These are phyloP conservation scores for Neria commutata DNA, from an alignment of 2,888 invertebrate species.

Conservation along the genomic window DNA sequence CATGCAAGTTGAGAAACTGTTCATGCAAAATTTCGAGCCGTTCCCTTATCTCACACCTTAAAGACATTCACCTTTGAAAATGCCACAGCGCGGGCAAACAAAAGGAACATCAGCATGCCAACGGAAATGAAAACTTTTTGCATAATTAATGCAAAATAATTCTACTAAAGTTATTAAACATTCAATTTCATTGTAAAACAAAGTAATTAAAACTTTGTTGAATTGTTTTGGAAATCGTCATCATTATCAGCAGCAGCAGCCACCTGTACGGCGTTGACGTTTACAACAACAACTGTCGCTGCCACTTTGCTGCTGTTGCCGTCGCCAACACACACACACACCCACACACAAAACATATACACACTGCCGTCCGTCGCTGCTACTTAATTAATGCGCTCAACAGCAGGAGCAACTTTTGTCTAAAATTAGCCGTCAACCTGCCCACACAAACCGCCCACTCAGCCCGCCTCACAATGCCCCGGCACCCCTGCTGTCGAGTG, in stretches of 20 bases:
- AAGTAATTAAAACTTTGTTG: conserved; percentile 46
- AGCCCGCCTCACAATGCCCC: too few relatives aligned
- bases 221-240: conserved; percentile 19
- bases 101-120: background rate
- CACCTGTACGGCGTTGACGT: conserved; percentile 6
- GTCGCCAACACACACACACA: too few relatives aligned
- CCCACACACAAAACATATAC: too few relatives aligned
- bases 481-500: background rate
- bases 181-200: conserved; percentile 47
- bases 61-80: conserved; percentile 6
- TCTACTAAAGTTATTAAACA: conserved; percentile 40
- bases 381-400: conserved; percentile 13
- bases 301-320: background rate
- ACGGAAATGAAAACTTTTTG: background rate
- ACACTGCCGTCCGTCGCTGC: background rate
- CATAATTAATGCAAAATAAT: conserved; percentile 45
- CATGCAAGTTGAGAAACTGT: too few relatives aligned
- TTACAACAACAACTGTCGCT: conserved; percentile 18
- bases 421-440: background rate
- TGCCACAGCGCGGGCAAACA: background rate
- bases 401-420: conserved; percentile 1
- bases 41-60: too few relatives aligned
- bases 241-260: conserved; percentile 15
- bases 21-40: too few relatives aligned
- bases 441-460: too few relatives aligned